Evolutionary conservation across 2,797 vertebrate species (phyloP), one percentile per base, ranked within the genome.

Genomic region (Falco rusticolus): DNA sequence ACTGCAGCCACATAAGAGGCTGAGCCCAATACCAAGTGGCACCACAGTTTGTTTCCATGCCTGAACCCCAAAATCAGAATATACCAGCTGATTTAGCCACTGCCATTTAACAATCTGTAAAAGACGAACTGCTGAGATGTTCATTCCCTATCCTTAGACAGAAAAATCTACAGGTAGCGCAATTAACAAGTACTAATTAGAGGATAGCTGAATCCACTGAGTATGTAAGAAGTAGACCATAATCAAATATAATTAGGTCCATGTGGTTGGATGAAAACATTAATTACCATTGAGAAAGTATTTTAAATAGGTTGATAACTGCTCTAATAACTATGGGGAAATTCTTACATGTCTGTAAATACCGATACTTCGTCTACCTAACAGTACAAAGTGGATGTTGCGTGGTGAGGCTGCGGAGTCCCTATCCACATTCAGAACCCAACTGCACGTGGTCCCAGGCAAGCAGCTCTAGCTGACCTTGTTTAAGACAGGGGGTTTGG

Each of bases 101-200:
- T 65, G 59, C 7, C 51, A 45, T 37, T 65, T 53, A 79, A 63
- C 14, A 82, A n/a, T 11, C 34, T 56, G 18, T 48, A 65, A 72
- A 68, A 82, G 41, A 65, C 43, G 17, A 72, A 37, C 13, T 84
- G 51, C 60, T 87, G 37, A 88, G 68, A 22, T 45, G 16, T 28
- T 75, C 41, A 64, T 69, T 94, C 25, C 25, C 14, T 28, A 20
- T 6, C 8, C 54, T 78, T 54, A 51, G 47, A 75, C 19, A 54
- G 37, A 78, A 75, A 65, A 91, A 34, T 26, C 28, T 68, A 82
- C 1, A 84, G 14, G 10, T 39, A 91, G 51, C 29, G 39, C 50
- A 78, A 75, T 83, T 85, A 93, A 70, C 11, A 92, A 71, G 9
- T 25, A 70, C 26, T 75, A 85, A 83, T 84, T 61, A 88, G 31